Conservation (phyloP, 1,140 invertebrate genomes). For the Hypothenemus hampei region DNA sequence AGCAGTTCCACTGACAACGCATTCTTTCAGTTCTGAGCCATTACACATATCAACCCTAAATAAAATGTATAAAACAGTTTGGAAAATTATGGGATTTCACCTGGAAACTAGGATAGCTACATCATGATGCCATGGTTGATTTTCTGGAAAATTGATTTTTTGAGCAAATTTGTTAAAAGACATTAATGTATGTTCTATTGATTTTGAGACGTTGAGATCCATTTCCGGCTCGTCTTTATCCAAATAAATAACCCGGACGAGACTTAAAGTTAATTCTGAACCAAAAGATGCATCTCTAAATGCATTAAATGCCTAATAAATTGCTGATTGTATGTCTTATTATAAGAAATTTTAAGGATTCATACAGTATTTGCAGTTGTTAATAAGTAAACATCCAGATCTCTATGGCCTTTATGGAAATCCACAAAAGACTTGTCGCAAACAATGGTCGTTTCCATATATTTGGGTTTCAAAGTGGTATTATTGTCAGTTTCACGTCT, state of each 20-base stretch:
- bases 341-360: too few relatives aligned
- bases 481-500: background rate
- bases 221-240: constrained; percentile 4
- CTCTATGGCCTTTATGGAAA: constrained; percentile 52
- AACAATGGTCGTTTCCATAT: constrained; percentile 59
- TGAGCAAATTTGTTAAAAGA: constrained; percentile 9
- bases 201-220: constrained; percentile 1
- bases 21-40: background rate
- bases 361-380: constrained; percentile 67
- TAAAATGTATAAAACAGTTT: background rate
- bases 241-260: constrained; percentile 9
- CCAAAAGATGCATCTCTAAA: constrained; percentile 8
- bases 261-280: constrained; percentile 4
- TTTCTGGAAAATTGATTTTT: constrained; percentile 5
- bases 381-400: constrained; percentile 60
- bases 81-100: background rate
- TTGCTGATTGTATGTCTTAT: too few relatives aligned
- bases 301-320: constrained; percentile 8
- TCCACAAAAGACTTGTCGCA: constrained; percentile 61
- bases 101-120: constrained; percentile 2
- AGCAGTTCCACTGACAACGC: constrained; percentile 1
- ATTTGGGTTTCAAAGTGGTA: constrained; percentile 45
- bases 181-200: constrained; percentile 4
- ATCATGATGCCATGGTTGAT: constrained; percentile 1
- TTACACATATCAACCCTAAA: constrained; percentile 8